phyloP scores from a whole-genome alignment of 2,888 invertebrate species.

The Amphipoea oculea region DNA sequence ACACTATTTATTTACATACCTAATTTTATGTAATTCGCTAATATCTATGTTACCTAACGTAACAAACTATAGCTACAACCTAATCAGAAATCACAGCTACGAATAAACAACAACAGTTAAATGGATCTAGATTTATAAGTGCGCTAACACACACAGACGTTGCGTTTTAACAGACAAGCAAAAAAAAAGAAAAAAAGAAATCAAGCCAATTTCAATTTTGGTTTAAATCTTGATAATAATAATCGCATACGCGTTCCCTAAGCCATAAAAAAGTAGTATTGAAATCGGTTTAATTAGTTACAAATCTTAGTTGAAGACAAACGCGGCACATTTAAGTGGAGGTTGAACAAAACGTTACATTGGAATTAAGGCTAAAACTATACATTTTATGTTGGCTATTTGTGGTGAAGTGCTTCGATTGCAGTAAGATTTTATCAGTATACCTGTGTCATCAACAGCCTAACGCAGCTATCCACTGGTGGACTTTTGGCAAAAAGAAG shows the following conservation, averaged over 20 bases:
- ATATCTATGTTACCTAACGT: slow-evolving; percentile 18
- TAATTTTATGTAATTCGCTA: slow-evolving; percentile 10
- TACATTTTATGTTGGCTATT: slow-evolving; percentile 20
- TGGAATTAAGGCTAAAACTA: slow-evolving; percentile 2
- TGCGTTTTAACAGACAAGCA: slow-evolving; percentile 8
- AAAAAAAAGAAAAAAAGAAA: neutral
- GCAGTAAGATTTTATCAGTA: slow-evolving; percentile 55
- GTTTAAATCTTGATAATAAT: neutral
- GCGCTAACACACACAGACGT: slow-evolving; percentile 1
- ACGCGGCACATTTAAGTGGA: slow-evolving; percentile 17
- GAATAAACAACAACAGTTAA: slow-evolving; percentile 7
- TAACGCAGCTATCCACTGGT: slow-evolving; percentile 30
- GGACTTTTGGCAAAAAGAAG: slow-evolving; percentile 26
- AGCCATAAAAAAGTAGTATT: neutral
- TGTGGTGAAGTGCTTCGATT: slow-evolving; percentile 41
- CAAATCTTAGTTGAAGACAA: neutral
- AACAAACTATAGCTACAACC: slow-evolving; percentile 15
- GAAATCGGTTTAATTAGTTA: slow-evolving; percentile 28
- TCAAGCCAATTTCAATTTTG: slow-evolving; percentile 35
- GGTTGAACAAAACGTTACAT: slow-evolving; percentile 7
- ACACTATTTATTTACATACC: slow-evolving; percentile 22
- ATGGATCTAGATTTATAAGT: slow-evolving; percentile 18
- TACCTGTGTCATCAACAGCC: slow-evolving; percentile 42
- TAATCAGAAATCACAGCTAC: slow-evolving; percentile 6
- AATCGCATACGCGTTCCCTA: neutral